Evolutionary conservation across 2,797 vertebrate species (phyloP).

Genomic region (Syncerus caffer): DNA sequence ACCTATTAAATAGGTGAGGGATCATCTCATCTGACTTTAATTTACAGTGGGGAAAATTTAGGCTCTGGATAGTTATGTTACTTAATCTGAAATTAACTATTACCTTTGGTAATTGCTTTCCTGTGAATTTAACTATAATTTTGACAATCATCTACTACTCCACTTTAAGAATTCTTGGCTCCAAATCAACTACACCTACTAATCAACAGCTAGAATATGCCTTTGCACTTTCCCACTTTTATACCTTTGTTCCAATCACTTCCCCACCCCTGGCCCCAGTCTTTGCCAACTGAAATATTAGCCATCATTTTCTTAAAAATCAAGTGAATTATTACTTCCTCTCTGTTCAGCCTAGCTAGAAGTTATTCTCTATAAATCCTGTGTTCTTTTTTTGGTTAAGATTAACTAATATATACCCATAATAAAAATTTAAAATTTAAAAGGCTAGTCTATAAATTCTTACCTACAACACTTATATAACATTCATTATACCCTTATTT

Average conservation of each 20-base stretch:
- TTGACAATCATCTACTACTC: not conserved
- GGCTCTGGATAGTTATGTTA: not conserved
- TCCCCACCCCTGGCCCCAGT: not conserved
- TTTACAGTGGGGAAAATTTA: not conserved
- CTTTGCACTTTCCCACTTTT: not conserved
- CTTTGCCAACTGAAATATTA: not conserved
- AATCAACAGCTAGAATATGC: not conserved
- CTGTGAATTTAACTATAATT: not conserved
- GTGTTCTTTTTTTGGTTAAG: not conserved
- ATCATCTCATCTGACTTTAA: not conserved
- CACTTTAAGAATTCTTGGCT: not conserved
- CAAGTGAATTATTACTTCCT: not conserved
- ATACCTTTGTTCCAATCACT: not conserved
- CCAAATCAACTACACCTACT: not conserved
- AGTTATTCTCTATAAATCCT: not conserved
- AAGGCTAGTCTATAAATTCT: slow-evolving; percentile 23
- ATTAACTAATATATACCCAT: not conserved
- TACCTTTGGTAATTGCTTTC: not conserved
- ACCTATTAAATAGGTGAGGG: not conserved
- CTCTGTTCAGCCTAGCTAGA: not conserved
- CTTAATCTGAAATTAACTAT: slow-evolving; percentile 10
- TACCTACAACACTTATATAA: not conserved
- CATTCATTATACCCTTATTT: slow-evolving; percentile 2
- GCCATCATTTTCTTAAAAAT: not conserved
- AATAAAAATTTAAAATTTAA: not conserved